Evolutionary conservation across 1,140 invertebrate species (phyloP).

Genomic region (Drosophila grimshawi): DNA sequence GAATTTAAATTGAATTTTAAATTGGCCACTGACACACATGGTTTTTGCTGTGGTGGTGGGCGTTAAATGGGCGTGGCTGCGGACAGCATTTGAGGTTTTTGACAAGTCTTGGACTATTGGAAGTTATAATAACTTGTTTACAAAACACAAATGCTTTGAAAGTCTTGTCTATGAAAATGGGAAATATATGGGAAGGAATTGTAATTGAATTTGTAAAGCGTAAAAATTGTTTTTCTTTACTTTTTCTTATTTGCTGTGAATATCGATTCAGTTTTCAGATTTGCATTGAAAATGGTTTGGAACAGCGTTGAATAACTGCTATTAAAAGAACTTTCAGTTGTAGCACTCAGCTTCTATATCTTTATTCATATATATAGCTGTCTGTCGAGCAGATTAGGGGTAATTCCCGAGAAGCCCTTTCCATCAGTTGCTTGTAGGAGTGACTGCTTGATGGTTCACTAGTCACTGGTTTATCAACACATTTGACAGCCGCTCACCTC

Average conservation of each 20-base stretch:
- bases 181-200: background rate
- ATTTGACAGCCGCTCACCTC: conserved; percentile 62
- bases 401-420: conserved; percentile 5
- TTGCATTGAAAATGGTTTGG: background rate
- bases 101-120: conserved; percentile 42
- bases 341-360: conserved; percentile 1
- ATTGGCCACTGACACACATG: conserved; percentile 59
- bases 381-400: background rate
- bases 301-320: background rate
- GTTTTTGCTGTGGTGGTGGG: background rate
- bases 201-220: background rate
- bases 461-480: conserved; percentile 11
- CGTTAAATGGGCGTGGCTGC: conserved; percentile 27
- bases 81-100: conserved; percentile 51
- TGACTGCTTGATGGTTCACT: conserved; percentile 4
- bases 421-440: conserved; percentile 10
- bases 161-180: background rate
- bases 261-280: background rate
- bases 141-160: background rate
- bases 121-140: background rate
- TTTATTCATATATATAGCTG: background rate
- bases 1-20: conserved; percentile 81
- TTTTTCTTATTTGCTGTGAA: no score
- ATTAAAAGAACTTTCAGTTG: background rate
- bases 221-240: background rate